Percentiles rank a stretch among this genome's conserved stretches.
Conservation (phyloP, 2,888 invertebrate genomes). For the Eucera pruinosa region DNA sequence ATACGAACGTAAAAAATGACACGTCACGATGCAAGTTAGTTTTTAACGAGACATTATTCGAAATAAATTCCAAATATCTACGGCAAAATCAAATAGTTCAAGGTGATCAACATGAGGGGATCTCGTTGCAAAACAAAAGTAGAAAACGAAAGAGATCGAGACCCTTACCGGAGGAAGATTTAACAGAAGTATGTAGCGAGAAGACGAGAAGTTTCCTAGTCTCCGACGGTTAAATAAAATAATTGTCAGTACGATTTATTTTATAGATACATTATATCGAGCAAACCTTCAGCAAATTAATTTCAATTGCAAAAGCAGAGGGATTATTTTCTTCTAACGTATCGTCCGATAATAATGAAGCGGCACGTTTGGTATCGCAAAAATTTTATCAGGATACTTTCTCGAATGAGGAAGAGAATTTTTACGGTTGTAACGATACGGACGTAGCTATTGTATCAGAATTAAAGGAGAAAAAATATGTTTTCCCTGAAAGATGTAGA, state of each 20-base stretch:
- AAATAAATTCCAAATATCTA: slow-evolving; percentile 84
- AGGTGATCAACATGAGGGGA: slow-evolving; percentile 37
- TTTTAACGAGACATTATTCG: slow-evolving; percentile 84
- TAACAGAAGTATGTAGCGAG: slow-evolving; percentile 71
- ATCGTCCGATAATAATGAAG: slow-evolving; percentile 78
- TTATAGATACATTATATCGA: slow-evolving; percentile 78
- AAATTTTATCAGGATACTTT: slow-evolving; percentile 83
- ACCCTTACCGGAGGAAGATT: slow-evolving; percentile 67
- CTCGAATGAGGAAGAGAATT: slow-evolving; percentile 72
- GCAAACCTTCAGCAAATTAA: slow-evolving; percentile 69
- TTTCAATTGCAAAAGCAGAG: slow-evolving; percentile 67
- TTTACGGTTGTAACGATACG: slow-evolving; percentile 87
- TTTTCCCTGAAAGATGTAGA: slow-evolving; percentile 88
- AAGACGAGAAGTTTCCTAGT: slow-evolving; percentile 8
- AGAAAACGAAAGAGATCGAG: slow-evolving; percentile 73
- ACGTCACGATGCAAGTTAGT: slow-evolving; percentile 68
- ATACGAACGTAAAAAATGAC: slow-evolving; percentile 79
- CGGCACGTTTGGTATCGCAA: slow-evolving; percentile 80
- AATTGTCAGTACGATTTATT: slow-evolving; percentile 59
- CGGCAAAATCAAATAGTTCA: slow-evolving; percentile 76
- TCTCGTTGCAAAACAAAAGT: slow-evolving; percentile 77
- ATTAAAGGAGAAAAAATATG: slow-evolving; percentile 85
- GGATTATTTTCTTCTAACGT: slow-evolving; percentile 70
- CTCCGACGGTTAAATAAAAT: background rate
- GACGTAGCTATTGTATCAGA: slow-evolving; percentile 85